Percentiles rank a stretch among this genome's conserved stretches.
phyloP scores from a whole-genome alignment of 1,140 invertebrate species.

The Planococcus citri region DNA sequence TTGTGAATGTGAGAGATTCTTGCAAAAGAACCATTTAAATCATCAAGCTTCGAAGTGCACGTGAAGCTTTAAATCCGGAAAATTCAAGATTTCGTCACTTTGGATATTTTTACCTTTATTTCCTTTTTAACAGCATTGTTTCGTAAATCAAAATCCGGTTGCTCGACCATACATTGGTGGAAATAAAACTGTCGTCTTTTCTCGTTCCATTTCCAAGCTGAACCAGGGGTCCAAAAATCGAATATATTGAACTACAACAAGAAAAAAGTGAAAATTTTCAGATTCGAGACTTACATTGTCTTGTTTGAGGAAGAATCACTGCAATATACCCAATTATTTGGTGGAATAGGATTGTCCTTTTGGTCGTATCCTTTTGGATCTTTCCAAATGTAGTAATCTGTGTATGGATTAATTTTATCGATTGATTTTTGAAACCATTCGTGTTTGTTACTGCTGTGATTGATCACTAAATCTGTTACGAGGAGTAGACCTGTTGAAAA shows the following conservation, averaged over 20 bases:
- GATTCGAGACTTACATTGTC: background rate
- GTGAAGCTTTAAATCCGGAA: too few relatives aligned
- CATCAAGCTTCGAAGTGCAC: too few relatives aligned
- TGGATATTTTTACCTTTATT: conserved; percentile 17
- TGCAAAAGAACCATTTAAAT: too few relatives aligned
- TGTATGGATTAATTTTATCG: conserved; percentile 42
- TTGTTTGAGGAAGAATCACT: background rate
- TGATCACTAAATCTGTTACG: conserved; percentile 72
- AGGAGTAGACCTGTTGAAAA: conserved; percentile 49
- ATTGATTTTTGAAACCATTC: conserved; percentile 62
- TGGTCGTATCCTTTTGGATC: conserved; percentile 37
- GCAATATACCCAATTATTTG: conserved; percentile 44
- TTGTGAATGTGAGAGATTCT: too few relatives aligned
- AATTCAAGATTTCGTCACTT: too few relatives aligned
- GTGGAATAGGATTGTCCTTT: conserved; percentile 30
- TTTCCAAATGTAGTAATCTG: conserved; percentile 64
- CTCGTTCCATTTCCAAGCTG: conserved; percentile 56
- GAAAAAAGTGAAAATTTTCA: background rate
- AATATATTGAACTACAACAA: conserved; percentile 43
- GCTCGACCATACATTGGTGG: conserved; percentile 52
- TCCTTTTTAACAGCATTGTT: conserved; percentile 1
- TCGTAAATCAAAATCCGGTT: conserved; percentile 57
- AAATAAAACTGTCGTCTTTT: conserved; percentile 56
- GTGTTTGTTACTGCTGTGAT: conserved; percentile 64
- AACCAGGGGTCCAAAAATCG: conserved; percentile 45